Evolutionary conservation across 2,888 invertebrate species (phyloP), one percentile per base, ranked within the genome.

Genomic region (Biston stratarius): DNA sequence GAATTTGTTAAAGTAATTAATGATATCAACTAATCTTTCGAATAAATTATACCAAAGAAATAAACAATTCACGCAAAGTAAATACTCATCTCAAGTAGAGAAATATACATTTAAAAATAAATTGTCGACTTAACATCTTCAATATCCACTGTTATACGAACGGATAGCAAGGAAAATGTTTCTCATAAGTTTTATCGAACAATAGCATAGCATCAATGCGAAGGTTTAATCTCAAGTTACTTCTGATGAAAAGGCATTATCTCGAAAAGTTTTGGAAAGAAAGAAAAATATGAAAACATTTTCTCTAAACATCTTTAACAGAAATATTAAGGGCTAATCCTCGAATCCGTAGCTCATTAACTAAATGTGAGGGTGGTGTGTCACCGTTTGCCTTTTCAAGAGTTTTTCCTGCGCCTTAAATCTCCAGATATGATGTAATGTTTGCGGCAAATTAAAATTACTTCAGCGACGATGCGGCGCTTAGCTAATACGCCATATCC

Each of bases 281-380:
- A 71, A 64, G 68, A 47, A 60, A 61, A 60, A 67, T 69, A 69
- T 64, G 55, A 70, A 60, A 65, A 48, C 42, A 51, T 52, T 73
- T 61, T 48, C 44, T 53, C 51, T 58, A 67, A 68, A 56, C 68
- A 69, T 68, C 47, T 53, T 36, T 58, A 58, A 52, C 63, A 63
- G 61, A 56, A 69, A 69, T 72, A 68, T 72, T 64, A 70, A 58
- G 53, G 61, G 71, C 72, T 74, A 72, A 73, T 74, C 72, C 69
- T 52, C 53, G 60, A 67, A 60, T 67, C 68, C 71, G 67, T 55
- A 63, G 52, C 69, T 73, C 72, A 72, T 75, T 73, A 69, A 51
- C 69, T 68, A 69, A 75, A 74, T 75, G 70, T 65, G 42, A 58
- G 42, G 63, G 69, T 66, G 63, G 69, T 66, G 69, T 71, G 67